These are phyloP conservation scores for Habropoda laboriosa DNA, from an alignment of 1,140 invertebrate species.

Conservation along the genomic window DNA sequence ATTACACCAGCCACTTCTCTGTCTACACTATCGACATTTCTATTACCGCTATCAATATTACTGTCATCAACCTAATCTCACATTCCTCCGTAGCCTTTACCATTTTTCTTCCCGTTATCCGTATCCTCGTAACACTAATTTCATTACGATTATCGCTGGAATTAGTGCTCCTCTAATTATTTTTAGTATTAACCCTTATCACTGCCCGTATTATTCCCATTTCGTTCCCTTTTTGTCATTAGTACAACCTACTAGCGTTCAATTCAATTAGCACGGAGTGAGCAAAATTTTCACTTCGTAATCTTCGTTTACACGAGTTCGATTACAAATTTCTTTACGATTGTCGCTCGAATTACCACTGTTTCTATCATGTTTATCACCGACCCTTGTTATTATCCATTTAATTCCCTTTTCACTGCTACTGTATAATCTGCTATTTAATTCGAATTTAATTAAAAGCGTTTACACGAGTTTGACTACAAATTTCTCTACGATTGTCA, in stretches of 20 bases:
- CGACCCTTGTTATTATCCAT: too few species aligned
- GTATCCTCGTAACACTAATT: not conserved
- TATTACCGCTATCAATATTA: slow-evolving; percentile 24
- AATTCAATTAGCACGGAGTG: too few species aligned
- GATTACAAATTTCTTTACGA: too few species aligned
- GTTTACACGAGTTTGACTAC: too few species aligned
- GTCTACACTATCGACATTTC: not conserved
- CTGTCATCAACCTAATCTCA: slow-evolving; percentile 18
- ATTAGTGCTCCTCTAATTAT: not conserved
- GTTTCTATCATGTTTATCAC: too few species aligned
- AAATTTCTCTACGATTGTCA: too few species aligned
- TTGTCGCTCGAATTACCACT: too few species aligned
- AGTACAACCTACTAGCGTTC: not conserved
- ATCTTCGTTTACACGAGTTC: too few species aligned
- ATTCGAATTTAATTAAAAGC: too few species aligned
- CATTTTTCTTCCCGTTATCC: not conserved
- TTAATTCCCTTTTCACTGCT: too few species aligned
- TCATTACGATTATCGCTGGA: not conserved
- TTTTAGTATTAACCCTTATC: not conserved
- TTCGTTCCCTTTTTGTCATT: not conserved
- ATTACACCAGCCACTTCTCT: not conserved
- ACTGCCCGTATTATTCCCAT: not conserved
- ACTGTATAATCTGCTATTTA: too few species aligned
- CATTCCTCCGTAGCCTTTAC: not conserved
- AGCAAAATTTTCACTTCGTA: too few species aligned